Conservation (phyloP, 2,113 vertebrate genomes). For the Neogale vison region DNA sequence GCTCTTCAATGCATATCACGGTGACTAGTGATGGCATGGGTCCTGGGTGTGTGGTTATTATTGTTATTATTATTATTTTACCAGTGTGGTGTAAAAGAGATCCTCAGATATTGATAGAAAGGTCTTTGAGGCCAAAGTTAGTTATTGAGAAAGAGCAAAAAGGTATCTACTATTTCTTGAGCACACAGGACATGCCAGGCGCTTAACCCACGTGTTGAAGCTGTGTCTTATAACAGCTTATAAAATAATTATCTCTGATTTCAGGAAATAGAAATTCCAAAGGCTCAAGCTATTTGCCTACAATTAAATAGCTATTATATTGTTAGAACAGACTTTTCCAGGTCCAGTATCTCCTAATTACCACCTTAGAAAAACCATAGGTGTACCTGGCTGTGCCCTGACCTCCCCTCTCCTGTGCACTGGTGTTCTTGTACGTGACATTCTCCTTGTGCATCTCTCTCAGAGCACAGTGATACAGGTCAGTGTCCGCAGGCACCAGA, state of each 20-base stretch:
- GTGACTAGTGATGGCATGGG: neutral
- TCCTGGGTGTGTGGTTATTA: neutral
- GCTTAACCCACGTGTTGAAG: neutral
- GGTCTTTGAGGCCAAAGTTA: neutral
- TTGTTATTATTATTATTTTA: neutral
- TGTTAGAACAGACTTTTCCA: neutral
- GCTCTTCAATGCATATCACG: neutral
- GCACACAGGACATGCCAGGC: neutral
- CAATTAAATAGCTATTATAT: neutral
- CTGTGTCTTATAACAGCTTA: neutral
- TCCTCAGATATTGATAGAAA: neutral
- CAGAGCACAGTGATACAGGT: slow-evolving; percentile 1
- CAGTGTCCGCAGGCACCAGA: neutral
- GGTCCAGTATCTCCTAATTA: neutral
- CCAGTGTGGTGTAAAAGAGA: neutral
- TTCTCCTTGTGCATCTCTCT: neutral
- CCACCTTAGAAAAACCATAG: neutral
- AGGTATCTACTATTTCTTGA: neutral
- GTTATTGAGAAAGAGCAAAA: neutral
- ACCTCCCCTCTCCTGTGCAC: neutral
- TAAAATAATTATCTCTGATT: neutral
- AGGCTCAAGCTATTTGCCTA: neutral
- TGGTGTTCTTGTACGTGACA: neutral
- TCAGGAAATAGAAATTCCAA: neutral
- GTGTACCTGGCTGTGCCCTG: neutral